Conservation (phyloP, 1,140 invertebrate genomes). For the Trissolcus basalis region DNA sequence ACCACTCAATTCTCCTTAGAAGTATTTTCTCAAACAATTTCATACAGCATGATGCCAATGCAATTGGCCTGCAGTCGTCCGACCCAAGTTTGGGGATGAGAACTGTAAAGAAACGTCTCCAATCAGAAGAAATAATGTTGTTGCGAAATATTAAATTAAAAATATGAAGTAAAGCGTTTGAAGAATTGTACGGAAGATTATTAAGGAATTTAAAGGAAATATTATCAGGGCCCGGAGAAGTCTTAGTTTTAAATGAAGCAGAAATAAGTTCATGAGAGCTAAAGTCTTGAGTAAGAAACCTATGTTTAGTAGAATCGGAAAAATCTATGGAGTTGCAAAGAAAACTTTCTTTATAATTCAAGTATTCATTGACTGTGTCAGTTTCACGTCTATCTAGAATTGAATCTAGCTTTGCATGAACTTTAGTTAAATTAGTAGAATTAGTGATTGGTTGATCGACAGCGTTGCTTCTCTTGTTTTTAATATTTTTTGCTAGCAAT, state of each 20-base stretch:
- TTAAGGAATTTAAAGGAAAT: background rate
- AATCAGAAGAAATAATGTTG: too few species aligned
- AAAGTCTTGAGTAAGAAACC: background rate
- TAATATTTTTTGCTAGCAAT: slow-evolving; percentile 7
- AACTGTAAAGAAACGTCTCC: background rate
- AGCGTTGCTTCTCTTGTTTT: slow-evolving; percentile 5
- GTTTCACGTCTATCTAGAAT: background rate
- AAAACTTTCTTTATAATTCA: too few species aligned
- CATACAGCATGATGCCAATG: background rate
- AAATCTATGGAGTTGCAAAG: too few species aligned
- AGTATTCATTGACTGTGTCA: too few species aligned
- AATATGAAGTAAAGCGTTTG: background rate
- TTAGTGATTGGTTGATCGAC: background rate
- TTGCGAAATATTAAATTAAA: background rate
- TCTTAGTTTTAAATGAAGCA: background rate
- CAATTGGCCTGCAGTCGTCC: background rate
- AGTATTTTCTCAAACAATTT: background rate
- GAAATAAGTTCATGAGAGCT: background rate
- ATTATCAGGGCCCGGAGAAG: background rate
- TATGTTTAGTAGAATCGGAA: too few species aligned
- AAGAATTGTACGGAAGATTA: background rate
- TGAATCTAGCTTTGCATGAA: background rate
- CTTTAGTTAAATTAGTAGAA: background rate
- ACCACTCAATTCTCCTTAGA: background rate
- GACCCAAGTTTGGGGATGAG: background rate